Evolutionary conservation across 2,797 vertebrate species (phyloP), one percentile per base, ranked within the genome.

Genomic region (Periparus ater): DNA sequence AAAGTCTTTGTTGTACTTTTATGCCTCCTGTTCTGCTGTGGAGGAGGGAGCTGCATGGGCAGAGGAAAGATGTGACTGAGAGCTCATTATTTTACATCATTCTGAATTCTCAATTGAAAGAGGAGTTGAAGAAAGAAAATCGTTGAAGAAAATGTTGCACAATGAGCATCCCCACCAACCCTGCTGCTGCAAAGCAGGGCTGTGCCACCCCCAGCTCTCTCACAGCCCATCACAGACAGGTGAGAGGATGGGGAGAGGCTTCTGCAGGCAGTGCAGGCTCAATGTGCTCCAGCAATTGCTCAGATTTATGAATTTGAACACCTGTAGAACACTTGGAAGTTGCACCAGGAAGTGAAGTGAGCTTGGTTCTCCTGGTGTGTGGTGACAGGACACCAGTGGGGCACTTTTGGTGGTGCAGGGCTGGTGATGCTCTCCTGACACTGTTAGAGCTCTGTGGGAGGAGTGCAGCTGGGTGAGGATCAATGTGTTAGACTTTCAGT

Each of bases 181-280:
- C 77, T 62, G 72, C 84, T 92, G 81, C 95, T 92, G 89, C 66
- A 45, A 53, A 42, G 11, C 87, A 89, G 63, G 75, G 62, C 11
- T 66, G 32, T 36, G 71, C 79, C 85, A 76, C 89, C 91, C 91
- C 84, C 93, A 60, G 88, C 6, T 15, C 19, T 14, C 67, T 73
- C 83, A 30, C 67, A 88, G 93, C 90, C 89, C 71, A 7, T 7
- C 13, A 3, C 99, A 42, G 98, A 96, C 88, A 98, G 53, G 57
- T 86, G 66, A 96, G 77, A 86, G 34, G 73, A 75, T 2, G 83
- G 89, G 73, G 54, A 34, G 57, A 81, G 32, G n/a, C 62, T 96
- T 25, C 72, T 74, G 78, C 38, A 71, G 78, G 72, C 88, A 81
- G 5, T 10, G 76, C 66, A 65, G 70, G 12, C 32, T 78, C 66